Conservation (phyloP, 2,113 vertebrate genomes). For the Odontophorus gujanensis region DNA sequence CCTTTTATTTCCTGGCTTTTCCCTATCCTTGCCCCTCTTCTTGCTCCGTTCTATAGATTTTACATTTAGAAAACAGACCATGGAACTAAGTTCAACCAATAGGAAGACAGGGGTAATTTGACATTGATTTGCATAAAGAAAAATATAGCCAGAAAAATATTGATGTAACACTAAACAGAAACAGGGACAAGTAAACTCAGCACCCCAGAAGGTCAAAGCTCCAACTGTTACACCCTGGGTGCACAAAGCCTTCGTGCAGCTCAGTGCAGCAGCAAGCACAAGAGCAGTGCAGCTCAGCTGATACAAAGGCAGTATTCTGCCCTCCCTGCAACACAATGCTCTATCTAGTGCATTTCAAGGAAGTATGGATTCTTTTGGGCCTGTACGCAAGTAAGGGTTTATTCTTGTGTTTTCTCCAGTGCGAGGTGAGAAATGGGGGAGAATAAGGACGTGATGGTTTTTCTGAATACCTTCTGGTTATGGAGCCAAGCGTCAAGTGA, state of each 20-base stretch:
- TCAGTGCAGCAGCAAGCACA: background rate
- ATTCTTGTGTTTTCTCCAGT: background rate
- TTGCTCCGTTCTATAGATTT: background rate
- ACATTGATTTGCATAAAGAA: background rate
- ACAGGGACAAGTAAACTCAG: background rate
- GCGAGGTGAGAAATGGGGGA: background rate
- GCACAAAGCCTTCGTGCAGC: background rate
- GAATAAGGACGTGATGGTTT: background rate
- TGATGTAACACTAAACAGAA: background rate
- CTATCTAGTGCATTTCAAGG: background rate
- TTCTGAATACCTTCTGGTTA: background rate
- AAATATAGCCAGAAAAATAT: background rate
- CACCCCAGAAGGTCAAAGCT: background rate
- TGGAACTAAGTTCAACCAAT: background rate
- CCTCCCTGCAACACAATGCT: background rate
- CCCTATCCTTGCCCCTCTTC: background rate
- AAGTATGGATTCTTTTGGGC: background rate
- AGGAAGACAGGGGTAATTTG: background rate
- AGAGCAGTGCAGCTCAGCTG: background rate
- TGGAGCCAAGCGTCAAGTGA: background rate
- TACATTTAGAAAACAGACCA: background rate
- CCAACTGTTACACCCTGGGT: background rate
- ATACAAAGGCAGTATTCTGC: background rate
- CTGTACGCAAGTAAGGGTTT: background rate
- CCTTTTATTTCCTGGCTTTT: background rate